Conservation (phyloP, 37 sponge, comb jelly and placozoan genomes). For the Haliclona indistincta region DNA sequence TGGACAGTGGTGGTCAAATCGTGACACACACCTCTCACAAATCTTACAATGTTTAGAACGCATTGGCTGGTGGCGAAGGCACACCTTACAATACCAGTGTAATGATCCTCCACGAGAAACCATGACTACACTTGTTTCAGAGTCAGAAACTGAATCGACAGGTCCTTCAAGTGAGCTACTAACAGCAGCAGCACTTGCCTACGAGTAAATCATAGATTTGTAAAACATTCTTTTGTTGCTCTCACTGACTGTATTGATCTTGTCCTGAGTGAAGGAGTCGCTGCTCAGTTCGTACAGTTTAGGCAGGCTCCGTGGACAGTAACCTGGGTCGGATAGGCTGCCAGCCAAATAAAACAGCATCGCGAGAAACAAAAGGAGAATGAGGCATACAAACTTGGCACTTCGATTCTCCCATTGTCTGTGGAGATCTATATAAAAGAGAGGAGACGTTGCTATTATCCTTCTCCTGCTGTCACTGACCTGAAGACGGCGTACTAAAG, state of each 20-base stretch:
- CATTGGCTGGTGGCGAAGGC: constrained; percentile 26
- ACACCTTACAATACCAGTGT: constrained; percentile 41
- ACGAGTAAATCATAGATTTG: not conserved
- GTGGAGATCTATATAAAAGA: constrained; percentile 38
- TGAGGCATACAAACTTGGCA: constrained; percentile 19
- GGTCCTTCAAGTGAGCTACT: not conserved
- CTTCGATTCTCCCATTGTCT: constrained; percentile 26
- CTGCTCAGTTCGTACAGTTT: not conserved
- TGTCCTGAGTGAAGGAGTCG: not conserved
- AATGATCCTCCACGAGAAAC: too few relatives aligned
- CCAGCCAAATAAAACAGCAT: constrained; percentile 35
- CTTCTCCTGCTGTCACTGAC: too few relatives aligned
- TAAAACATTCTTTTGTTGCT: not conserved
- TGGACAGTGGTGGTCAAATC: constrained; percentile 82
- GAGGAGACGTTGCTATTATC: too few relatives aligned
- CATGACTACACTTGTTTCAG: too few relatives aligned
- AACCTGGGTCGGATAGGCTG: constrained; percentile 52
- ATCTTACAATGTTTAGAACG: constrained; percentile 67
- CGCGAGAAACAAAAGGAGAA: constrained; percentile 20
- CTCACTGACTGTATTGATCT: not conserved
- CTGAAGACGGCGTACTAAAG: too few relatives aligned
- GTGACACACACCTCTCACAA: constrained; percentile 60
- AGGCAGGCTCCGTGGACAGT: not conserved
- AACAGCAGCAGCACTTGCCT: not conserved
- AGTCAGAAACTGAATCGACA: too few relatives aligned